Percentiles rank a stretch among this genome's conserved stretches.
phyloP scores from a whole-genome alignment of 2,113 vertebrate species.

The Shinisaurus crocodilurus region DNA sequence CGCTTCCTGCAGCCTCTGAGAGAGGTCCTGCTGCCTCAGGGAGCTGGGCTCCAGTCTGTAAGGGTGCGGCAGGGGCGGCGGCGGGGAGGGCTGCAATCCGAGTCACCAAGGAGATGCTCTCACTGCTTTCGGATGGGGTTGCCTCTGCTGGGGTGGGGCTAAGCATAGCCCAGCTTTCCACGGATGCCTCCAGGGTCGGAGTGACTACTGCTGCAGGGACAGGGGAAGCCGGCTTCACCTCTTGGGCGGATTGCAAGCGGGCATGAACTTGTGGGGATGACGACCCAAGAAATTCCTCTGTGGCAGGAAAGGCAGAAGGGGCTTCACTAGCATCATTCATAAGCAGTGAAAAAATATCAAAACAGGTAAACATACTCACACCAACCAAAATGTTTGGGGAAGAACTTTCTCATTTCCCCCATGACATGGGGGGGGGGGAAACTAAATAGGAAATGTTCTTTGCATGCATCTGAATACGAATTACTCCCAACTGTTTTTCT shows the following conservation, averaged over 20 bases:
- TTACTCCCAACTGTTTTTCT: neutral
- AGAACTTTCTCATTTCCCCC: neutral
- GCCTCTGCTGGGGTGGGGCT: constrained; percentile 61
- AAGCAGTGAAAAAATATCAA: neutral
- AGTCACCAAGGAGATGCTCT: constrained; percentile 90
- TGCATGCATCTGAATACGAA: neutral
- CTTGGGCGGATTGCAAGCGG: constrained; percentile 72
- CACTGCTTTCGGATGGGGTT: constrained; percentile 90
- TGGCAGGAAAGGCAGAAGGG: constrained; percentile 49
- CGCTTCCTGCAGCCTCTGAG: constrained; percentile 70
- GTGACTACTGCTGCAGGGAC: constrained; percentile 20
- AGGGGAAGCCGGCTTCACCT: constrained; percentile 58
- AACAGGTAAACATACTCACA: neutral
- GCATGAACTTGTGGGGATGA: constrained; percentile 73
- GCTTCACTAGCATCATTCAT: constrained; percentile 28
- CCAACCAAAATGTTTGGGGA: neutral
- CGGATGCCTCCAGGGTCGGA: constrained; percentile 49
- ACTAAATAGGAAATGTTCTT: too few relatives aligned
- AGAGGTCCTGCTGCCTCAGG: constrained; percentile 53
- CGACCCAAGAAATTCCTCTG: constrained; percentile 88
- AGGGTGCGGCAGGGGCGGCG: constrained; percentile 52
- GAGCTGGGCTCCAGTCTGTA: constrained; percentile 48
- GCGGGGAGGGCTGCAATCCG: constrained; percentile 82
- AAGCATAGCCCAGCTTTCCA: constrained; percentile 60
- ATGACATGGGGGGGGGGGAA: neutral